Evolutionary conservation across 2,113 vertebrate genomes (phyloP), one percentile per base, ranked within the genome.

Genomic region (Melanerpes aurifrons): DNA sequence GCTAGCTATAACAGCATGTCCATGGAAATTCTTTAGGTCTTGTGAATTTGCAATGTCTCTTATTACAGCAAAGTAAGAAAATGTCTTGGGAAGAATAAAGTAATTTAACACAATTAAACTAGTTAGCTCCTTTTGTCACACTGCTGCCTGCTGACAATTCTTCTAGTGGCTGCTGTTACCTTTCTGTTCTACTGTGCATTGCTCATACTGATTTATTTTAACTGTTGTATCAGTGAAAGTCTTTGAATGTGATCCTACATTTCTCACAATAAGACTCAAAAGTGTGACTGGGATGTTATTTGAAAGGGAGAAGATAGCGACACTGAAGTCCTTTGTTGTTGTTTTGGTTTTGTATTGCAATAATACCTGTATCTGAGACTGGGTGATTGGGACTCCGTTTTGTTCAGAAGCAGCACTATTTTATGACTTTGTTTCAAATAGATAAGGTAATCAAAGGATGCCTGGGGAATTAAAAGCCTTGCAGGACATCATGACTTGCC

Each of bases 371-470:
- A 81, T 67, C 43, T 77, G 69, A 91, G 32, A 78, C 43, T 71
- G 48, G 19, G 26, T 14, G 32, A 78, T 47, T 71, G 48, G 19
- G 26, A 16, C 26, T 48, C 62, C n/a, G 12, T 2, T 85, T 71
- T 87, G 54, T 86, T 88, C 80, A 86, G 90, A 84, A 90, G 77
- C 45, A 72, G 50, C 5, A 20, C 74, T 70, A 57, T 69, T 45
- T 84, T 79, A 87, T 10, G 4, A 86, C 74, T 82, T 93, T 57
- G 92, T 90, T 81, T 88, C 40, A 74, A 93, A 73, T 16, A 90
- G 86, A 89, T 86, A 90, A 90, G 82, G 66, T 86, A 87, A 86
- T 88, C 87, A 94, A 73, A 93, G 48, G 32, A 48, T 81, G 54
- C 18, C 73, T 81, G 26, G 70, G 67, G 89, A 90, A 90, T 75